phyloP scores from a whole-genome alignment of 1,140 invertebrate species.

The Fragariocoptes setiger region DNA sequence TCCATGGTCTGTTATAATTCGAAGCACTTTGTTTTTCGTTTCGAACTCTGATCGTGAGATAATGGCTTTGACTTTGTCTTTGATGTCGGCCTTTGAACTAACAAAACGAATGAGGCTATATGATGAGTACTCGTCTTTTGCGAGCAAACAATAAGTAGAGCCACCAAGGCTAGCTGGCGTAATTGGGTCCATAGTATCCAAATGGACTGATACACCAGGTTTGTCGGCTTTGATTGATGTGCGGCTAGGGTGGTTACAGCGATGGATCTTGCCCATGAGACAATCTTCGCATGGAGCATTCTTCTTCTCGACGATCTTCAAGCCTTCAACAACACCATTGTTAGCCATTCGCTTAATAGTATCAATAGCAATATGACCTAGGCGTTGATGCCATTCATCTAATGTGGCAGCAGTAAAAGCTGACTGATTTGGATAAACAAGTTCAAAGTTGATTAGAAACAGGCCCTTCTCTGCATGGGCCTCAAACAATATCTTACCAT shows the following conservation, averaged over 20 bases:
- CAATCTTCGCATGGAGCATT: not conserved
- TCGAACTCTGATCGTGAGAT: not conserved
- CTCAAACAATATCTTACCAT: not conserved
- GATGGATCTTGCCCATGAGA: not conserved
- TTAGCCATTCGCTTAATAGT: not conserved
- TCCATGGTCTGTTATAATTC: conserved; percentile 7
- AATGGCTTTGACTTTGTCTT: not conserved
- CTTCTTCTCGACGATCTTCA: not conserved
- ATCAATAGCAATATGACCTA: not conserved
- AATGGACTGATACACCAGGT: not conserved
- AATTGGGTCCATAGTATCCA: not conserved
- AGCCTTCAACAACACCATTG: not conserved
- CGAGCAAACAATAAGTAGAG: not conserved
- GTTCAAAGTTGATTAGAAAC: not conserved
- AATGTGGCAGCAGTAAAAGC: not conserved
- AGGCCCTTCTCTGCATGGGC: not conserved
- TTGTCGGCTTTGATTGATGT: not conserved
- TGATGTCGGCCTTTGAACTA: not conserved
- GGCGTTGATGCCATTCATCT: not conserved
- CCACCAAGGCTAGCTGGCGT: not conserved
- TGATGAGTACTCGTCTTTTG: not conserved
- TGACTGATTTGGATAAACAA: not conserved
- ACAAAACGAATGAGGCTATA: not conserved
- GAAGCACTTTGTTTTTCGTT: not conserved
- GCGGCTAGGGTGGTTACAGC: not conserved